Conservation (phyloP, 2,113 vertebrate species). For the Pelecanus crispus region DNA sequence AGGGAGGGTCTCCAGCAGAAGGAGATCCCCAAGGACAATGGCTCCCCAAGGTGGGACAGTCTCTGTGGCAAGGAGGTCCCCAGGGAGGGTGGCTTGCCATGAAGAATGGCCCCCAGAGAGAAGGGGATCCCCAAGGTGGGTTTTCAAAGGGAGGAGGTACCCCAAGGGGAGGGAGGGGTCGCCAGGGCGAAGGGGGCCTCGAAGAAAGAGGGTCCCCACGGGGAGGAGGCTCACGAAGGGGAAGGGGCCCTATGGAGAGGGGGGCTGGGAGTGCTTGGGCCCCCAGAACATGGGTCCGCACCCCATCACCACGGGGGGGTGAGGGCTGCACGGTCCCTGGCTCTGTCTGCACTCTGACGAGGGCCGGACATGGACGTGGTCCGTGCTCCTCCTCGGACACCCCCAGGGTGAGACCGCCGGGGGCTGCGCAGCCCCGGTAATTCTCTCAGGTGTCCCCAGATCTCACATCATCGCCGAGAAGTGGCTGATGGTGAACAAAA, state of each 20-base stretch:
- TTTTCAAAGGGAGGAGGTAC: neutral
- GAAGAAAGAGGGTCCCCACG: rapidly evolving
- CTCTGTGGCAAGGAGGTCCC: rapidly evolving
- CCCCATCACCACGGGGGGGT: rapidly evolving
- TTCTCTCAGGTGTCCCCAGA: neutral
- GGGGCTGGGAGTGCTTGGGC: neutral
- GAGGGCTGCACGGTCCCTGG: rapidly evolving
- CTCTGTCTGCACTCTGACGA: rapidly evolving
- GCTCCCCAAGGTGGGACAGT: neutral
- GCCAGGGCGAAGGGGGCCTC: rapidly evolving
- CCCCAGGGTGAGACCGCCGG: rapidly evolving
- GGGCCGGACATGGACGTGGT: rapidly evolving
- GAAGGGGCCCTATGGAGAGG: neutral
- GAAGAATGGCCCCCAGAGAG: neutral
- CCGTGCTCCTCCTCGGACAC: neutral
- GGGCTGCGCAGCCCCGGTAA: rapidly evolving
- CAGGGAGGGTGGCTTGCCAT: neutral
- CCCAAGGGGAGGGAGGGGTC: neutral
- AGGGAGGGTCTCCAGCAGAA: neutral
- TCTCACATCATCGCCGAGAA: rapidly evolving
- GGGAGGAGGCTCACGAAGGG: too few relatives aligned
- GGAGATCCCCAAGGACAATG: neutral
- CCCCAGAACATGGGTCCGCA: rapidly evolving
- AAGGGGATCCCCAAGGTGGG: neutral
- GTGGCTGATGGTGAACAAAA: neutral